phyloP scores from a whole-genome alignment of 2,888 invertebrate species.

The Epiblema foenella region DNA sequence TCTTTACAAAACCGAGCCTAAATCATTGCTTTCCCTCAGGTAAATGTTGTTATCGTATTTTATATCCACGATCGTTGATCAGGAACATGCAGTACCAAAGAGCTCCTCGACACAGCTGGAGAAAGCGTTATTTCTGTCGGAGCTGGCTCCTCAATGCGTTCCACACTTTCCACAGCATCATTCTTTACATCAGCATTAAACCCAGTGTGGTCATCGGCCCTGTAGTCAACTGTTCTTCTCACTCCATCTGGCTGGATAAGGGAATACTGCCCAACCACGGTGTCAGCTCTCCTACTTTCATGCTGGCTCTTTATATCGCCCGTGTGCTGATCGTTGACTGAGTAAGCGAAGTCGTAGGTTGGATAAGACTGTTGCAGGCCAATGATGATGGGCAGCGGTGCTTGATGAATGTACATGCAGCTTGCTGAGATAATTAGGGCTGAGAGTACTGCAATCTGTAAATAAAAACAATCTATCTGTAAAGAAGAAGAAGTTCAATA shows the following conservation, averaged over 20 bases:
- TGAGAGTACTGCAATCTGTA: constrained; percentile 57
- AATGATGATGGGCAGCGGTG: constrained; percentile 52
- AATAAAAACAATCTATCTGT: constrained; percentile 20
- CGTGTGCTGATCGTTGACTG: constrained; percentile 81
- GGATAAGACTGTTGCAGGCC: constrained; percentile 51
- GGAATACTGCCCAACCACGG: constrained; percentile 83
- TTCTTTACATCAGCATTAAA: constrained; percentile 83
- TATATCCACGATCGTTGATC: constrained; percentile 20
- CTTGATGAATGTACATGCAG: constrained; percentile 69
- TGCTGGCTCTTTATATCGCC: constrained; percentile 84
- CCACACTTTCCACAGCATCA: constrained; percentile 49
- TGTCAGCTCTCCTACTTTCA: constrained; percentile 79
- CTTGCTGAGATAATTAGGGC: constrained; percentile 66
- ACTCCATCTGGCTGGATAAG: constrained; percentile 83
- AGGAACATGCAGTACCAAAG: constrained; percentile 26
- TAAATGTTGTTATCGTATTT: background rate
- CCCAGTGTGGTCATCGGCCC: constrained; percentile 80
- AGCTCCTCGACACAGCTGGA: constrained; percentile 23
- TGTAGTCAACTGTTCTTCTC: constrained; percentile 82
- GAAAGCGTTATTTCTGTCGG: constrained; percentile 3
- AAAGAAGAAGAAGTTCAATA: no score
- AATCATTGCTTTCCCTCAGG: constrained; percentile 2
- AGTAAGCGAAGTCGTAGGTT: constrained; percentile 83
- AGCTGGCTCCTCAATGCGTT: background rate
- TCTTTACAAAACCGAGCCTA: no score